Evolutionary conservation across 92 coral and sea anemone genomes (phyloP), one percentile per base, ranked within the genome.

Genomic region (Epizoanthus illoricatus): DNA sequence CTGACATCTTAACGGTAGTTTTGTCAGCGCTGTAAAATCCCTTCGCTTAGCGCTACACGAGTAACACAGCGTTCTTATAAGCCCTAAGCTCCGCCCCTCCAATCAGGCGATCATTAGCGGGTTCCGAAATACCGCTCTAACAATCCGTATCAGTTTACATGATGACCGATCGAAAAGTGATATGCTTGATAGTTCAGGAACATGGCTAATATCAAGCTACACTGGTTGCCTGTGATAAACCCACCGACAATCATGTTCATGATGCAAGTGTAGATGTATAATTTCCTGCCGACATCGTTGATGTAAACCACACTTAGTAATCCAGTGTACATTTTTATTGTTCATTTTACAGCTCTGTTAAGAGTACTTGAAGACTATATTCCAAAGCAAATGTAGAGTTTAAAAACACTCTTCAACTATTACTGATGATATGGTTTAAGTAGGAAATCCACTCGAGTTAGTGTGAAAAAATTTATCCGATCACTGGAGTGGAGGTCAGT

Each of bases 61-160:
- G 13, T 7, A 13, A 45, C 52, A 63, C 60, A 47, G 74, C 92
- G 91, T 91, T 93, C 92, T 81, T 90, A 58, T 82, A 61, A 74
- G 42, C 80, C 68, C 80, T 80, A 84, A 87, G 98, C 98, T 87
- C 98, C 98, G 92, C 98, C 98, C 94, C 86, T 69, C 90, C 93
- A 93, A 96, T 96, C 98, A 96, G 87, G 86, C 66, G 85, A 78
- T 92, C 86, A 94, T 96, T 96, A 96, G 83, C 88, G 40, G 58
- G 89, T 86, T 75, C 86, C 89, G 90, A 84, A 75, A 84, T 71
- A 69, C 74, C 87, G 66, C 84, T 65, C 54, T 86, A 67, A 86
- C 61, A 40, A 69, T 3, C 11, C 82, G 72, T 86, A 84, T 58
- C 83, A 47, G 64, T 41, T 86, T 71, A 40, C 74, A 33, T 71